phyloP scores from a whole-genome alignment of 1,140 invertebrate species.

The Bactericera cockerelli region DNA sequence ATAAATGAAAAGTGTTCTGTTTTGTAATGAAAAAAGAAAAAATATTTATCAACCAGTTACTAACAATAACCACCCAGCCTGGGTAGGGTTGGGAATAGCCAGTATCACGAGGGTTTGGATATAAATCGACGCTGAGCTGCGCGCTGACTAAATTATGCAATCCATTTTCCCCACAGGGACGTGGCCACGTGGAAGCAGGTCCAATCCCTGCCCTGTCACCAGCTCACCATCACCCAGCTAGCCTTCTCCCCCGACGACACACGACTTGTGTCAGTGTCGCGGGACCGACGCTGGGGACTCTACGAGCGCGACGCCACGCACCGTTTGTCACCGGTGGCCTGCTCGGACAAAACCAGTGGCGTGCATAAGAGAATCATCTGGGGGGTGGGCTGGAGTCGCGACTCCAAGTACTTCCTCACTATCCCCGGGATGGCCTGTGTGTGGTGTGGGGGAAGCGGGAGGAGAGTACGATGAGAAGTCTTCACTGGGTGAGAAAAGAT shows the following conservation, averaged over 20 bases:
- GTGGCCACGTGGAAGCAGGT: conserved; percentile 60
- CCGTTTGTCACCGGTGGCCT: conserved; percentile 30
- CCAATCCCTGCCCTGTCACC: conserved; percentile 57
- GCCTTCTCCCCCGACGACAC: conserved; percentile 69
- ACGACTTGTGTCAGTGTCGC: conserved; percentile 76
- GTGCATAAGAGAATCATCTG: conserved; percentile 85
- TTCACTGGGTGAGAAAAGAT: conserved; percentile 22
- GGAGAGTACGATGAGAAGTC: conserved; percentile 23
- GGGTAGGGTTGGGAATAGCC: too few relatives aligned
- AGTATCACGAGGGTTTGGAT: too few relatives aligned
- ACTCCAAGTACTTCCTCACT: conserved; percentile 70
- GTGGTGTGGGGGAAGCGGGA: conserved; percentile 39
- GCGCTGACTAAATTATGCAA: conserved; percentile 14
- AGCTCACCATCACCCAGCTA: conserved; percentile 83
- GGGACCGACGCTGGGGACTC: conserved; percentile 79
- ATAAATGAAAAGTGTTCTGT: too few relatives aligned
- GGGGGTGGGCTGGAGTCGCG: conserved; percentile 78
- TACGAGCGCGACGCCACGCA: conserved; percentile 32
- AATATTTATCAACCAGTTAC: too few relatives aligned
- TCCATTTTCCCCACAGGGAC: conserved; percentile 50
- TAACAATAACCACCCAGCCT: too few relatives aligned
- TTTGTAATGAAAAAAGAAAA: too few relatives aligned
- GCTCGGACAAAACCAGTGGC: conserved; percentile 51
- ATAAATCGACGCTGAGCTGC: too few relatives aligned
- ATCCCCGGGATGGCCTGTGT: conserved; percentile 80